Conservation (phyloP, 2,113 vertebrate genomes). For the Phocoena sinus region DNA sequence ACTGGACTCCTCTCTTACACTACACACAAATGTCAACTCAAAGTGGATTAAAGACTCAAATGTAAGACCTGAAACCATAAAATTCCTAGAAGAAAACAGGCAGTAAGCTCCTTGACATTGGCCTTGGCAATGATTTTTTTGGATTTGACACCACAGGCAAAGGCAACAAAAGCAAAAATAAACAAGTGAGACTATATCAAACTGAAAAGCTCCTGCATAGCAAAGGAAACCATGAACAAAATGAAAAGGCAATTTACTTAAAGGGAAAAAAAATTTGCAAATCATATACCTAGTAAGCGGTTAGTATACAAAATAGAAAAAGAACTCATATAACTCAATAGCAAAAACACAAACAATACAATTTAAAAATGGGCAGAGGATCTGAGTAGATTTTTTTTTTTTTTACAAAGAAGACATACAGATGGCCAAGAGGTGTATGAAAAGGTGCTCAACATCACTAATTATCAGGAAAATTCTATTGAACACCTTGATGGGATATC, state of each 20-base stretch:
- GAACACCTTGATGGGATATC: not conserved
- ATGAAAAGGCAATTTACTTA: not conserved
- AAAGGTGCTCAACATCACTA: not conserved
- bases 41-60: not conserved
- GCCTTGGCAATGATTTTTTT: not conserved
- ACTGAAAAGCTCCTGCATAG: not conserved
- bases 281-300: not conserved
- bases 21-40: not conserved
- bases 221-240: not conserved
- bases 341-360: not conserved
- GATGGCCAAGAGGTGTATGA: not conserved
- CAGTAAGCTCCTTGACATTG: not conserved
- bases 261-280: not conserved
- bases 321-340: not conserved
- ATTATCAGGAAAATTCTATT: not conserved
- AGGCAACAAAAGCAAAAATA: not conserved
- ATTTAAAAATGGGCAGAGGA: not conserved
- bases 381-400: not conserved
- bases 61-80: not conserved
- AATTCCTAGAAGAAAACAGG: not conserved
- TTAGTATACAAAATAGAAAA: not conserved
- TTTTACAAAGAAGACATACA: not conserved
- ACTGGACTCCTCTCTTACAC: not conserved
- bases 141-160: not conserved
- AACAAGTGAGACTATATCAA: not conserved